A percentile compares a stretch with the other conserved stretches of the same genome.
Evolutionary conservation across 1,140 invertebrate genomes (phyloP).

Genomic region (Drosophila kanapiae): DNA sequence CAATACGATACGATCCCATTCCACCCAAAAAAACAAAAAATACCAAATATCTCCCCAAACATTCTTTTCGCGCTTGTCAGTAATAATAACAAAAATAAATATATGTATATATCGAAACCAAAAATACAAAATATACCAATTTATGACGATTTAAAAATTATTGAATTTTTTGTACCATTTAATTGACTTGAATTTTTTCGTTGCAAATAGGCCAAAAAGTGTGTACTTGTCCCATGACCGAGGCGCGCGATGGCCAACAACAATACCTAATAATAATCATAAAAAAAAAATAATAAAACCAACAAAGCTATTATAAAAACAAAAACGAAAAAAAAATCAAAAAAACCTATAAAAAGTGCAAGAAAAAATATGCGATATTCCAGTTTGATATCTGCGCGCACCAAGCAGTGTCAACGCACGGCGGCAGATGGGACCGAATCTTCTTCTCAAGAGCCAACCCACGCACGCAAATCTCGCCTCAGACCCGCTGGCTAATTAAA

Average conservation of each 20-base stretch:
- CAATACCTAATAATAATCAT: constrained; percentile 81
- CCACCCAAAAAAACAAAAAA: constrained; percentile 12
- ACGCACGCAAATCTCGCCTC: constrained; percentile 36
- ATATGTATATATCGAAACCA: constrained; percentile 30
- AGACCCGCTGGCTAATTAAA: constrained; percentile 30
- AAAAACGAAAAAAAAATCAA: constrained; percentile 46
- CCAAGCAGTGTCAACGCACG: constrained; percentile 40
- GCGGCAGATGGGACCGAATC: constrained; percentile 40
- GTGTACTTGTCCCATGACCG: constrained; percentile 85
- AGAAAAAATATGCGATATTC: constrained; percentile 55
- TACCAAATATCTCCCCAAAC: constrained; percentile 13
- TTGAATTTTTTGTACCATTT: constrained; percentile 75
- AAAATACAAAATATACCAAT: constrained; percentile 56
- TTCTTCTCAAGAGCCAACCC: constrained; percentile 44
- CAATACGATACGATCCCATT: constrained; percentile 32
- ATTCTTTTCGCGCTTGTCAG: constrained; percentile 60
- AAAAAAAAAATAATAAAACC: constrained; percentile 59
- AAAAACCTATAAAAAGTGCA: constrained; percentile 49
- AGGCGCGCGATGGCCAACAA: constrained; percentile 85
- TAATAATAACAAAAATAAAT: constrained; percentile 48
- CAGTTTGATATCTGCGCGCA: constrained; percentile 58
- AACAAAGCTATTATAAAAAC: constrained; percentile 57
- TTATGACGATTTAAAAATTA: constrained; percentile 68
- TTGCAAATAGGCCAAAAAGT: constrained; percentile 86
- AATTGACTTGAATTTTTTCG: constrained; percentile 85